phyloP scores from a whole-genome alignment of 2,888 invertebrate genomes.

The Toxonevra muliebris region DNA sequence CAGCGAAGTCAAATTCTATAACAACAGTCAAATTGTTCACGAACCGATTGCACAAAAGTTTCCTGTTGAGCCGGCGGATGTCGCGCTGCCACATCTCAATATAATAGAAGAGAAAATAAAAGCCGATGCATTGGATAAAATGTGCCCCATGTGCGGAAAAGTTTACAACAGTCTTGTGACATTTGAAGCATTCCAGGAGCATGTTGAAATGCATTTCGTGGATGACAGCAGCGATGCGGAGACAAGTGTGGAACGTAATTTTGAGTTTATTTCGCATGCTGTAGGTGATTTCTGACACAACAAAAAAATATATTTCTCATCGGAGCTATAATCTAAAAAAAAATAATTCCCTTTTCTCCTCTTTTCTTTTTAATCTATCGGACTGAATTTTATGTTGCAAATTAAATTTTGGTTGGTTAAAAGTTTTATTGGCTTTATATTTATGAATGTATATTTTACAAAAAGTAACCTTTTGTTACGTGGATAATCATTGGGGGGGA shows the following conservation, averaged over 20 bases:
- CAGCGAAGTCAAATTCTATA: slow-evolving; percentile 38
- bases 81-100: slow-evolving; percentile 53
- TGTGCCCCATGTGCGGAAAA: slow-evolving; percentile 81
- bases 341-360: neutral
- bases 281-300: slow-evolving; percentile 64
- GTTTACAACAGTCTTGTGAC: slow-evolving; percentile 69
- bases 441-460: too few species aligned
- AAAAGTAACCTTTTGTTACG: too few species aligned
- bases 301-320: slow-evolving; percentile 58
- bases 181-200: slow-evolving; percentile 76
- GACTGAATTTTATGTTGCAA: slow-evolving; percentile 23
- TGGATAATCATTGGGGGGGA: too few species aligned
- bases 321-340: slow-evolving; percentile 49
- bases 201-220: slow-evolving; percentile 81
- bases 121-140: slow-evolving; percentile 65
- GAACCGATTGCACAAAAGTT: neutral
- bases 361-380: slow-evolving; percentile 7
- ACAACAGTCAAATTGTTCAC: slow-evolving; percentile 3
- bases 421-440: neutral
- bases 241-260: slow-evolving; percentile 67
- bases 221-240: slow-evolving; percentile 69
- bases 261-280: slow-evolving; percentile 66
- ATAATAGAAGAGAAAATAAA: slow-evolving; percentile 57
- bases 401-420: neutral
- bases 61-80: slow-evolving; percentile 8